Conservation (phyloP, 2,113 vertebrate species). For the Tragelaphus buxtoni region DNA sequence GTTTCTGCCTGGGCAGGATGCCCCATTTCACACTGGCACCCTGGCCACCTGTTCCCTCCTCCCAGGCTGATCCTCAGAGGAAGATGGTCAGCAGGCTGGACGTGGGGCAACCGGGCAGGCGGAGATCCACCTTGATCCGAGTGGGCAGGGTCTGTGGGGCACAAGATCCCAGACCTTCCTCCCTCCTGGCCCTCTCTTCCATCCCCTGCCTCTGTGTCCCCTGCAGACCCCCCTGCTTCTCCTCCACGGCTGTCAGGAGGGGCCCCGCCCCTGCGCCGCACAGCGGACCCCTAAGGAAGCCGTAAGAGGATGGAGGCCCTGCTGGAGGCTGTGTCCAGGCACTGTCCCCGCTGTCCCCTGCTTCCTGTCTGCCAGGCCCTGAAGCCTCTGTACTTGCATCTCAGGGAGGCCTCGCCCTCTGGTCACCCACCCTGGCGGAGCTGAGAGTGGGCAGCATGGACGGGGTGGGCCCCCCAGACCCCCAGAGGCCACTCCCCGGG, state of each 20-base stretch:
- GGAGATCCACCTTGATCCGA: neutral
- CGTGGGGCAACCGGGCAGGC: rapidly evolving
- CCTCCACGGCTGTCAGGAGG: no score
- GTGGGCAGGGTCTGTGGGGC: neutral
- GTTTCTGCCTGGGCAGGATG: rapidly evolving
- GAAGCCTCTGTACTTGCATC: neutral
- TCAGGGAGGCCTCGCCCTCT: neutral
- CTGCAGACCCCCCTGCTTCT: neutral
- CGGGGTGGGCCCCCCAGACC: neutral
- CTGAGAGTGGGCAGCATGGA: neutral
- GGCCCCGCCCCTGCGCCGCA: neutral
- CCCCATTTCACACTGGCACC: neutral
- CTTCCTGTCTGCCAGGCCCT: neutral
- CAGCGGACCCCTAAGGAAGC: neutral
- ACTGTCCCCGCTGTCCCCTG: no score
- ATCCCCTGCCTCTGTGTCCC: neutral
- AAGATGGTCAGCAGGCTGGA: neutral
- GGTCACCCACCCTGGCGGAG: neutral
- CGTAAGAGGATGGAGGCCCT: neutral
- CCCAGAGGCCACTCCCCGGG: neutral
- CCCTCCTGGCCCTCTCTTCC: no score
- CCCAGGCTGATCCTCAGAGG: neutral
- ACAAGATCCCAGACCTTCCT: neutral
- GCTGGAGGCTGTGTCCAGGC: neutral
- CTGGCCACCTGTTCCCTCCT: neutral